Evolutionary conservation across 2,113 vertebrate genomes (phyloP).

Genomic region (Opisthocomus hoazin): DNA sequence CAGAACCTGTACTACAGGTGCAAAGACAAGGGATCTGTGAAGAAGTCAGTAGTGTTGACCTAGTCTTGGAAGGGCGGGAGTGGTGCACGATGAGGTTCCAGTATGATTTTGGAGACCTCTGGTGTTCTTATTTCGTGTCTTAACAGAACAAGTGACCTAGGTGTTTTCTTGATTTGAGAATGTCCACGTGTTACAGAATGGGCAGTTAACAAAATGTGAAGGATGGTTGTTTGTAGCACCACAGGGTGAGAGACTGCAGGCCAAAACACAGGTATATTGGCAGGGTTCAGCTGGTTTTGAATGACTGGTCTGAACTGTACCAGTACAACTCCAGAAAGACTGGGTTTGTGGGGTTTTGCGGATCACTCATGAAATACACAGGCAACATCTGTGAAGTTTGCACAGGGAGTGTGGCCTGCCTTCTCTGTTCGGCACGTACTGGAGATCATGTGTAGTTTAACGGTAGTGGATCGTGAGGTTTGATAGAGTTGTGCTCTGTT

Average conservation of each 20-base stretch:
- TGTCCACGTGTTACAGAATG: neutral
- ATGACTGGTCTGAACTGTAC: neutral
- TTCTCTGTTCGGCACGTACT: neutral
- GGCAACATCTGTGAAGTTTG: neutral
- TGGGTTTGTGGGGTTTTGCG: neutral
- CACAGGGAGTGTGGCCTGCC: neutral
- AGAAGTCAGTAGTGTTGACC: neutral
- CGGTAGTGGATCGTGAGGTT: neutral
- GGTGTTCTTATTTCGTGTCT: neutral
- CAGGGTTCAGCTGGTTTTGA: neutral
- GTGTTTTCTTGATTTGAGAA: neutral
- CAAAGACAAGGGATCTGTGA: neutral
- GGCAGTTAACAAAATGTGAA: neutral
- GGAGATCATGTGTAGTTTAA: neutral
- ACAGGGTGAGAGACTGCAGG: neutral
- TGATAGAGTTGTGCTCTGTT: neutral
- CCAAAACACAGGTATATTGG: neutral
- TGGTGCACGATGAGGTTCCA: neutral
- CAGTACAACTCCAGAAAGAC: neutral
- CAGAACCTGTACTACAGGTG: neutral
- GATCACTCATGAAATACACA: neutral
- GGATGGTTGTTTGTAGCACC: neutral
- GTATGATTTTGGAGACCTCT: neutral
- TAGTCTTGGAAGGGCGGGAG: neutral
- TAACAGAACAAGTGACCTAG: fast-evolving